A percentile compares a stretch with the other conserved stretches of the same genome.
Evolutionary conservation across 1,140 invertebrate species (phyloP).

Genomic region (Oncopodura yosiiana): DNA sequence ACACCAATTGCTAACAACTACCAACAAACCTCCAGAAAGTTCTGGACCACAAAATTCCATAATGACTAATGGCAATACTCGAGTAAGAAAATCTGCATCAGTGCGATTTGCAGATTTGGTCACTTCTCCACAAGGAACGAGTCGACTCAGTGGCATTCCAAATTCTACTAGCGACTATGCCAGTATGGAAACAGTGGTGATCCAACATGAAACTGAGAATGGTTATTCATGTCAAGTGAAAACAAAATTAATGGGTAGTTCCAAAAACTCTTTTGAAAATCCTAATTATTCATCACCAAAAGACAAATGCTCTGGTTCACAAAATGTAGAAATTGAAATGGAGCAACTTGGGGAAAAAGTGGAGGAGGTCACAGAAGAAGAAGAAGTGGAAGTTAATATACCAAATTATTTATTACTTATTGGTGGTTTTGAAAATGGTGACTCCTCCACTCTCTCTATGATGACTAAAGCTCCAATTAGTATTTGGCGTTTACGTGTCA

Average conservation of each 20-base stretch:
- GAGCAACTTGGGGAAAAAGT: neutral
- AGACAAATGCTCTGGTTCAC: neutral
- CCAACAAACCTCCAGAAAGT: too few relatives aligned
- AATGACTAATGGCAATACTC: constrained; percentile 17
- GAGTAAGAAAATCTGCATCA: constrained; percentile 39
- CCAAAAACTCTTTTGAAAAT: too few relatives aligned
- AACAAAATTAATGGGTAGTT: too few relatives aligned
- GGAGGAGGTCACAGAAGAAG: neutral
- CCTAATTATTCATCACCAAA: neutral
- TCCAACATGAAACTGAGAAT: too few relatives aligned
- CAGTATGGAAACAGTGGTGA: constrained; percentile 53
- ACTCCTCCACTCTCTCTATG: neutral
- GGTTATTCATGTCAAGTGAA: too few relatives aligned
- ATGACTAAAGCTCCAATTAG: constrained; percentile 6
- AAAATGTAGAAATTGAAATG: neutral
- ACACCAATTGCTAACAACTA: too few relatives aligned
- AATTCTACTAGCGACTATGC: constrained; percentile 64
- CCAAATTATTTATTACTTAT: constrained; percentile 29
- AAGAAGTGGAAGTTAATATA: constrained; percentile 16
- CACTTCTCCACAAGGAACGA: constrained; percentile 43
- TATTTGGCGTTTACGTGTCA: constrained; percentile 23
- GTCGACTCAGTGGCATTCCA: constrained; percentile 42
- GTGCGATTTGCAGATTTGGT: constrained; percentile 2
- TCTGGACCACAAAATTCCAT: too few relatives aligned
- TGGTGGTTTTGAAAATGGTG: constrained; percentile 7